Percentiles rank a stretch among this genome's conserved stretches.
Conservation (phyloP, 2,113 vertebrate species). For the Tichodroma muraria region DNA sequence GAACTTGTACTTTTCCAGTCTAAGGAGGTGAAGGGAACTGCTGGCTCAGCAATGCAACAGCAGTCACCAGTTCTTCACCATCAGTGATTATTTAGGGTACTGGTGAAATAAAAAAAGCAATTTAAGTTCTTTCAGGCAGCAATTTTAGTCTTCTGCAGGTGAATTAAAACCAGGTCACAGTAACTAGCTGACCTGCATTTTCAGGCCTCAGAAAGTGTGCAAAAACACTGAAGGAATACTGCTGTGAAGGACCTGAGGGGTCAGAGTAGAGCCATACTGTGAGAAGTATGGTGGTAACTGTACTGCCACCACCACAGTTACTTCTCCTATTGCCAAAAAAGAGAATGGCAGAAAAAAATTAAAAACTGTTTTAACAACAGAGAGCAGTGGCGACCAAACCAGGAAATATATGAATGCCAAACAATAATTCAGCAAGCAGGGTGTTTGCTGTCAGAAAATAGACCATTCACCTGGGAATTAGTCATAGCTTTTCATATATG, state of each 20-base stretch:
- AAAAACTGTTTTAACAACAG: not conserved
- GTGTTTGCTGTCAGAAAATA: not conserved
- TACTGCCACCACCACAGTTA: not conserved
- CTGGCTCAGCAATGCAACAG: not conserved
- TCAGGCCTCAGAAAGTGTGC: not conserved
- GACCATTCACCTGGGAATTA: not conserved
- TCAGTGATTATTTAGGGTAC: not conserved
- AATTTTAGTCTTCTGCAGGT: not conserved
- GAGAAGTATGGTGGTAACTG: not conserved
- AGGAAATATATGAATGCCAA: not conserved
- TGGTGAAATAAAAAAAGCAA: not conserved
- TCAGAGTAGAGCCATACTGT: rapidly evolving
- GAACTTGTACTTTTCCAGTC: not conserved
- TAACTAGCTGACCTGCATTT: not conserved
- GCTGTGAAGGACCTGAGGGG: not conserved
- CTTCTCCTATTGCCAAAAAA: not conserved
- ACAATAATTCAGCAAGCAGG: not conserved
- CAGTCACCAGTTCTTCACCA: not conserved
- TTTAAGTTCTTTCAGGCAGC: not conserved
- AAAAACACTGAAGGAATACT: not conserved
- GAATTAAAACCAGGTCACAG: not conserved
- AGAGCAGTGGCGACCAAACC: not conserved
- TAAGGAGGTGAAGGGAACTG: not conserved
- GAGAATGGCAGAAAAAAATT: not conserved
- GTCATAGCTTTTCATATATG: not conserved